Evolutionary conservation across 2,888 invertebrate species (phyloP).

Genomic region (Rhogogaster chlorosoma): DNA sequence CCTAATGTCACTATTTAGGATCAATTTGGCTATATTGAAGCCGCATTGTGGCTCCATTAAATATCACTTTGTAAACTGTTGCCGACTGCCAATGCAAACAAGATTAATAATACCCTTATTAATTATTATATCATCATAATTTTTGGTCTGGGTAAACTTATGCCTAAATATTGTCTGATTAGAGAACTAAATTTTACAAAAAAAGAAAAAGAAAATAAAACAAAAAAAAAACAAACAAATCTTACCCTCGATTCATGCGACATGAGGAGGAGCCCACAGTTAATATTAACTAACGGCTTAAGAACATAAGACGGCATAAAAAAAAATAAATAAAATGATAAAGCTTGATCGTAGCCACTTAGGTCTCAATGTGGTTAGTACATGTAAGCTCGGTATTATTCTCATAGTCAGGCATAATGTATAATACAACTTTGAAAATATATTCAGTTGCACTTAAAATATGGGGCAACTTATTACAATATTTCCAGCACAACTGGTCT

Average conservation of each 20-base stretch:
- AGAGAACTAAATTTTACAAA: slow-evolving; percentile 62
- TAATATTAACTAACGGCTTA: slow-evolving; percentile 43
- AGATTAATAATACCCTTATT: slow-evolving; percentile 62
- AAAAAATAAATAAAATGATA: slow-evolving; percentile 50
- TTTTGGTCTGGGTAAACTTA: slow-evolving; percentile 76
- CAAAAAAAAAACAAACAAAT: slow-evolving; percentile 33
- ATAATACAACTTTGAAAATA: slow-evolving; percentile 43
- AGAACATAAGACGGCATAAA: slow-evolving; percentile 47
- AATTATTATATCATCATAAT: slow-evolving; percentile 71
- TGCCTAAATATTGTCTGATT: slow-evolving; percentile 76
- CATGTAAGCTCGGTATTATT: slow-evolving; percentile 46
- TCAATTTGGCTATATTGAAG: slow-evolving; percentile 48
- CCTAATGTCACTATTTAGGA: slow-evolving; percentile 39
- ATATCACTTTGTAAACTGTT: slow-evolving; percentile 46
- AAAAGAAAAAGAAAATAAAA: slow-evolving; percentile 26
- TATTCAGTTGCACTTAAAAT: slow-evolving; percentile 33
- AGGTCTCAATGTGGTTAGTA: slow-evolving; percentile 47
- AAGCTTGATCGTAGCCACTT: slow-evolving; percentile 54
- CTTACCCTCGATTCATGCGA: slow-evolving; percentile 22
- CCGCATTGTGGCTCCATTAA: slow-evolving; percentile 39
- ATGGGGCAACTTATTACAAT: slow-evolving; percentile 34
- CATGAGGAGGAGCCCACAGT: slow-evolving; percentile 14
- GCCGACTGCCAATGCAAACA: slow-evolving; percentile 58
- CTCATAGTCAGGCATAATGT: slow-evolving; percentile 21
- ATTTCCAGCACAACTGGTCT: slow-evolving; percentile 34